Percentiles rank a stretch among this genome's conserved stretches.
These are phyloP conservation scores for Dinomys branickii DNA, from an alignment of 2,113 vertebrate genomes.

Conservation along the genomic window DNA sequence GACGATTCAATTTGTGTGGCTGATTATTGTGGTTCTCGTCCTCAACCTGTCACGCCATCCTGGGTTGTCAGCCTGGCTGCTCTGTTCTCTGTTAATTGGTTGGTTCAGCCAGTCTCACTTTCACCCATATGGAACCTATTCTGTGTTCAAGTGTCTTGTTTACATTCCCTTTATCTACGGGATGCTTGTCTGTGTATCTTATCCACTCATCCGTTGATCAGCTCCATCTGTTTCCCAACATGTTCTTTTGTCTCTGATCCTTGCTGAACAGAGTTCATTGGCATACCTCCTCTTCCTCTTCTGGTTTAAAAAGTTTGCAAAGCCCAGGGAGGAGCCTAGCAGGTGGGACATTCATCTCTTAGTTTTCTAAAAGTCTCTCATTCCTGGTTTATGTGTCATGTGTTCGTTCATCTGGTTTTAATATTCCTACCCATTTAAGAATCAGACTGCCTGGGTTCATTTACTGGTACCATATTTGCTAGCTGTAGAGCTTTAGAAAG, in stretches of 20 bases:
- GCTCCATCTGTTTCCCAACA: slow-evolving; percentile 52
- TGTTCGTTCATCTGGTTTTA: slow-evolving; percentile 1
- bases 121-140: slow-evolving; percentile 72
- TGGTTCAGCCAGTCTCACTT: neutral
- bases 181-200: slow-evolving; percentile 67
- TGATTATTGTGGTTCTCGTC: neutral
- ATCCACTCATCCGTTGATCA: slow-evolving; percentile 38
- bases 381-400: neutral
- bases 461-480: neutral
- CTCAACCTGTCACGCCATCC: slow-evolving; percentile 51
- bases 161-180: slow-evolving; percentile 62
- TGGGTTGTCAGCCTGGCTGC: neutral
- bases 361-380: neutral
- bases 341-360: neutral
- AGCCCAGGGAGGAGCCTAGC: neutral
- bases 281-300: neutral
- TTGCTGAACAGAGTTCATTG: neutral
- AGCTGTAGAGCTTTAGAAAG: neutral
- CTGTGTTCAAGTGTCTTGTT: slow-evolving; percentile 62
- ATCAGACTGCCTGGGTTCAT: neutral
- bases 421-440: neutral
- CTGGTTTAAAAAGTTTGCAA: neutral
- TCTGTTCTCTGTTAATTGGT: slow-evolving; percentile 36
- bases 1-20: slow-evolving; percentile 39
- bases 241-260: neutral